Base-by-base conservation (phyloP, 1,140 invertebrate genomes). In the Acromyrmex heyeri region DNA sequence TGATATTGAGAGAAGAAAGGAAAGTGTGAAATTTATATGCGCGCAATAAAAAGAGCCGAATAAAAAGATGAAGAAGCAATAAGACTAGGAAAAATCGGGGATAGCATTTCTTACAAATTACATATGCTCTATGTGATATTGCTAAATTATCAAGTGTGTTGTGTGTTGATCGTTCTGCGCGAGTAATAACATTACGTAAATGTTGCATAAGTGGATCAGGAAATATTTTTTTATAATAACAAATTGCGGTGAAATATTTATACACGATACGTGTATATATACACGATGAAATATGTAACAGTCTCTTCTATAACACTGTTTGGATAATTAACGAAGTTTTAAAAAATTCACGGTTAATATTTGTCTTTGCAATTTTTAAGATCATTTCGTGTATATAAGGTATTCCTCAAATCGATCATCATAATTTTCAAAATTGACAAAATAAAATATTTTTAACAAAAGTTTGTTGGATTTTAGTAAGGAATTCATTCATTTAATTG, bases 141-240 rank as follows among this genome's bases (percentile, higher is more conserved):
- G 44, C 48, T 72, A 82, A 61, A 73, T 57, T 72, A 82, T 72
- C 24, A 21, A 65, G 62, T n/a, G 7, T 30, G 59, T 64, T 64
- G 24, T 64, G 50, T 64, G 65, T 16, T n/a, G 61, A 65, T 78
- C 65, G 67, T 75, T 83, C 27, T 50, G n/a, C 69, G 69, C 55
- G 79, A 73, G 55, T 83, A 44, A 73, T 12, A 59, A 50, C 14
- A 16, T 75, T 75, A 83, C 14, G 55, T 50, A 73, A 61, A 62
- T n/a, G 6, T 83, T 61, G 69, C 53, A 59, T 57, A 61, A 61
- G 55, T 82, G 8, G 38, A 73, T 48, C 53, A 38, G 55, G 12
- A 48, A 73, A 72, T 72, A 57, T 82, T 48, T 67, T 12, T 82
- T 82, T 59, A 55, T 55, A 65, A 79, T 50, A 24, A 81, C 64